Conservation (phyloP, 2,797 vertebrate genomes). For the Lutjanus campechanus region DNA sequence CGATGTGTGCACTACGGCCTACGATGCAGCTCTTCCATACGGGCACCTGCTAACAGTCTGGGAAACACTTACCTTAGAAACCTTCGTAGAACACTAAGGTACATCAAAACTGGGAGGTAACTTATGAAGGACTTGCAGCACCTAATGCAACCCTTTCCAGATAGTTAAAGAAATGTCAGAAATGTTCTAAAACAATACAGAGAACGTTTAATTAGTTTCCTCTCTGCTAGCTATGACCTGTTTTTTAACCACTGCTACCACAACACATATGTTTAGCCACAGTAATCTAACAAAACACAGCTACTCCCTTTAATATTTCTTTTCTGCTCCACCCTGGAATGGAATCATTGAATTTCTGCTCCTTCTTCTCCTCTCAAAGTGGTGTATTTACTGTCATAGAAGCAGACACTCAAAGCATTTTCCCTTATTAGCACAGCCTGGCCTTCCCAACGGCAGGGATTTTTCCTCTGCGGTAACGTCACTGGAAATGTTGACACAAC, state of each 20-base stretch:
- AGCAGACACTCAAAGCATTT: conserved; percentile 57
- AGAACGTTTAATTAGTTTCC: not conserved
- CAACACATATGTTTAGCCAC: not conserved
- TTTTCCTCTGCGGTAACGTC: conserved; percentile 66
- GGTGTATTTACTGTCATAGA: conserved; percentile 38
- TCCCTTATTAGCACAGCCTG: conserved; percentile 60
- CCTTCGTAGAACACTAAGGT: no score
- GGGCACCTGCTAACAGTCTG: no score
- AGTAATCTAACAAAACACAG: not conserved
- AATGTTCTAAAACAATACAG: not conserved
- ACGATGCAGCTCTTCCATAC: no score
- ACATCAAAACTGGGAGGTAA: not conserved
- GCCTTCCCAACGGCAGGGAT: conserved; percentile 54
- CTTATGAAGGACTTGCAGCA: not conserved
- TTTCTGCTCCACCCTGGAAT: conserved; percentile 19
- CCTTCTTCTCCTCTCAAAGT: conserved; percentile 14
- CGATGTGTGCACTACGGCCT: no score
- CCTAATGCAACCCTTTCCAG: not conserved
- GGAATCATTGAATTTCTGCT: conserved; percentile 34
- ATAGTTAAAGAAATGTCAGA: not conserved
- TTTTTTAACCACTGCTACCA: not conserved
- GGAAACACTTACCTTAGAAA: no score
- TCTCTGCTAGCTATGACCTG: not conserved
- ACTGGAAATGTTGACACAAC: conserved; percentile 79
- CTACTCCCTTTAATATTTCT: conserved; percentile 12